phyloP scores from a whole-genome alignment of 2,797 vertebrate species.

The Halcyon chelicuti region DNA sequence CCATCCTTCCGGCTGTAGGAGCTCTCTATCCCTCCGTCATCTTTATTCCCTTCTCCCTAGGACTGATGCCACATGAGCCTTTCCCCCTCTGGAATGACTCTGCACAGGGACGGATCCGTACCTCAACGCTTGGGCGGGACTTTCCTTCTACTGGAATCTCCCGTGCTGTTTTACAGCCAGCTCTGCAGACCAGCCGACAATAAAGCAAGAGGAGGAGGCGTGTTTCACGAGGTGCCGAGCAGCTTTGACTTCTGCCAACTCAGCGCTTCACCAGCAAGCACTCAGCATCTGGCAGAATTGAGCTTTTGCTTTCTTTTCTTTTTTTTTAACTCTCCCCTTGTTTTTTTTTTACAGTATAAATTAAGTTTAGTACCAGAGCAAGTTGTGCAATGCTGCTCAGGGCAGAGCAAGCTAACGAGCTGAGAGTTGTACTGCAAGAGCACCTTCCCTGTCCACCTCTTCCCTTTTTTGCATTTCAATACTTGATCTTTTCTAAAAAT shows the following conservation, averaged over 20 bases:
- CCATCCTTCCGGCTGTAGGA: not conserved
- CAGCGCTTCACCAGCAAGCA: not conserved
- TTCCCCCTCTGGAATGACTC: not conserved
- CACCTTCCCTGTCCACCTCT: not conserved
- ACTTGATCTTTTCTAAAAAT: constrained; percentile 3
- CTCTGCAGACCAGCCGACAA: constrained; percentile 1
- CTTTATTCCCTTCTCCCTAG: not conserved
- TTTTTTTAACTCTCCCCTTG: not conserved
- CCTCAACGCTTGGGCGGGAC: not conserved
- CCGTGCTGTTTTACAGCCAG: not conserved
- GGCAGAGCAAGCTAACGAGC: not conserved
- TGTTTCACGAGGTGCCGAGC: not conserved
- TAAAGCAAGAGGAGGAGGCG: not conserved
- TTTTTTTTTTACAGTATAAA: not conserved
- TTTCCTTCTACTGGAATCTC: not conserved
- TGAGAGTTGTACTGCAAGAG: not conserved
- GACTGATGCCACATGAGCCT: not conserved
- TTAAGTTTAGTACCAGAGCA: not conserved
- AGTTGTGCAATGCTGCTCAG: not conserved
- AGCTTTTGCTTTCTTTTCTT: not conserved
- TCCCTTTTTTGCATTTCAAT: not conserved
- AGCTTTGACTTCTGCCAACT: not conserved
- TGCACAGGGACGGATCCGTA: not conserved
- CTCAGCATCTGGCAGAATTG: constrained; percentile 43
- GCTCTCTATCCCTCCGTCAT: not conserved